Evolutionary conservation across 1,140 invertebrate species (phyloP).

Genomic region (Drosophila kepulauana): DNA sequence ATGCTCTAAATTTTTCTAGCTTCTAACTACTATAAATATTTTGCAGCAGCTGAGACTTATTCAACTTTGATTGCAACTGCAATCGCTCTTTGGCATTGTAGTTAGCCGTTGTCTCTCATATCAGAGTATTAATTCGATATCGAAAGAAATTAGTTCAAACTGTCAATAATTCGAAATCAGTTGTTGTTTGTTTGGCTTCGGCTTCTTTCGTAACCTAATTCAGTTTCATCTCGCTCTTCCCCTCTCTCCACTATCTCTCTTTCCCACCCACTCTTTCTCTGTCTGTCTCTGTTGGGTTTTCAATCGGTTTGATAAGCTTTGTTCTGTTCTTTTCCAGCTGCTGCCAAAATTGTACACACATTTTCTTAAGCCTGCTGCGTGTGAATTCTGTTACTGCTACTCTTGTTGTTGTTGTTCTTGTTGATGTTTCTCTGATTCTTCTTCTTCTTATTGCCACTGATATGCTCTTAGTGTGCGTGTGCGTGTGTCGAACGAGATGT

Average conservation of each 20-base stretch:
- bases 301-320: constrained; percentile 34
- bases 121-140: background rate
- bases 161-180: background rate
- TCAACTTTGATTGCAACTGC: too few species aligned
- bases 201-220: background rate
- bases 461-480: constrained; percentile 11
- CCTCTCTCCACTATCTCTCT: background rate
- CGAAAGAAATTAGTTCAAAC: background rate
- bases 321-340: constrained; percentile 27
- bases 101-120: background rate
- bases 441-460: constrained; percentile 3
- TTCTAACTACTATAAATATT: too few species aligned
- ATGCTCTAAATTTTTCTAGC: too few species aligned
- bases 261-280: background rate
- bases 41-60: too few species aligned
- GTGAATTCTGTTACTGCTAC: background rate
- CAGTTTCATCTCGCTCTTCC: background rate
- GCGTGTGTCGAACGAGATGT: background rate
- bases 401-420: background rate
- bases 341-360: constrained; percentile 30
- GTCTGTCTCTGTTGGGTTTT: background rate
- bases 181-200: background rate
- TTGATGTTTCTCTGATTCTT: background rate
- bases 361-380: constrained; percentile 28
- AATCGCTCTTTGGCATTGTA: background rate